Evolutionary conservation across 2,113 vertebrate genomes (phyloP).

Genomic region (Corydoras sp.): DNA sequence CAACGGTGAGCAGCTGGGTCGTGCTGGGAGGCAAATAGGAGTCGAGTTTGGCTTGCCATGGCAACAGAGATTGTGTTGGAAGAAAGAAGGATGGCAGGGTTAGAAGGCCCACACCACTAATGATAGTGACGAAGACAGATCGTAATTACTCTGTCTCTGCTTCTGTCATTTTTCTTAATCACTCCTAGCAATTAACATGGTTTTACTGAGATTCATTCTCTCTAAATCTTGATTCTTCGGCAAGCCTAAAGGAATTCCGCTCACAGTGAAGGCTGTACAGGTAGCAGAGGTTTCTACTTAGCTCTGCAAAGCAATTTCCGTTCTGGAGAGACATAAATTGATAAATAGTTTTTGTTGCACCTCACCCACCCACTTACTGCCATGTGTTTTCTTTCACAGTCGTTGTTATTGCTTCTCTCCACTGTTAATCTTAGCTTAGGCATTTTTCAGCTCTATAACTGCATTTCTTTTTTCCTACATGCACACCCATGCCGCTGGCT

Average conservation of each 20-base stretch:
- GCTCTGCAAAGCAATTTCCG: constrained; percentile 7
- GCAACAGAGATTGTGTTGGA: constrained; percentile 29
- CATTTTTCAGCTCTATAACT: constrained; percentile 12
- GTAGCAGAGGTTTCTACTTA: background rate
- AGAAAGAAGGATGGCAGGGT: constrained; percentile 40
- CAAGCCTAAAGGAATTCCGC: constrained; percentile 15
- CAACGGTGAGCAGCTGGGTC: constrained; percentile 38
- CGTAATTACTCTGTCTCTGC: constrained; percentile 44
- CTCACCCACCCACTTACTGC: background rate
- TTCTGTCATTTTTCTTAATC: constrained; percentile 41
- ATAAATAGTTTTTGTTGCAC: constrained; percentile 1
- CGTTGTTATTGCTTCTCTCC: constrained; percentile 22
- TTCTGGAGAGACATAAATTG: background rate
- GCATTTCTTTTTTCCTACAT: constrained; percentile 15
- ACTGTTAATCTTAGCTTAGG: constrained; percentile 25
- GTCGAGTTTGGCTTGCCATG: constrained; percentile 37
- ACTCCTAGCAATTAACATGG: constrained; percentile 34
- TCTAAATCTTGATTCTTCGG: constrained; percentile 9
- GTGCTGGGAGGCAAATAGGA: constrained; percentile 32
- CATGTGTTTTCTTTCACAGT: background rate
- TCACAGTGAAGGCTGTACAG: background rate
- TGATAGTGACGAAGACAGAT: constrained; percentile 38
- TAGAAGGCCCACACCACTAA: constrained; percentile 32
- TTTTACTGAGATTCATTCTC: constrained; percentile 29
- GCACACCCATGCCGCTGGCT: constrained; percentile 18